Percentiles rank a stretch among this genome's conserved stretches.
Evolutionary conservation across 2,888 invertebrate species (phyloP).

Genomic region (Meteorus colon): DNA sequence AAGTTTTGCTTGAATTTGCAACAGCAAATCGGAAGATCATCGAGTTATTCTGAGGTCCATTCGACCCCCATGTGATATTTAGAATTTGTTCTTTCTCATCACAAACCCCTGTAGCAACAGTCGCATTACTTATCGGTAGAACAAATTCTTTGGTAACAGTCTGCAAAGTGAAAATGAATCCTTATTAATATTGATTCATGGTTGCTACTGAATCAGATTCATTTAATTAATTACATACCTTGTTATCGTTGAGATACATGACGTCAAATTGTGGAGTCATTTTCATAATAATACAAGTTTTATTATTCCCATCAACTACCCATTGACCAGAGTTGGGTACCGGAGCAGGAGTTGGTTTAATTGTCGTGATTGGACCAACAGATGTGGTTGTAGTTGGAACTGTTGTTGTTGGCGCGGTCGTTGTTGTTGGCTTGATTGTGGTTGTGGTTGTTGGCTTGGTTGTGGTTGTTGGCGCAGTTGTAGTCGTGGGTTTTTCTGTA

Average conservation of each 20-base stretch:
- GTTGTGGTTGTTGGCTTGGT: conserved; percentile 30
- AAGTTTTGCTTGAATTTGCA: conserved; percentile 66
- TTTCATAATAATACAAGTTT: conserved; percentile 79
- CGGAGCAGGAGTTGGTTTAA: conserved; percentile 49
- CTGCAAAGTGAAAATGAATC: conserved; percentile 57
- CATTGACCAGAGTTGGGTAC: conserved; percentile 73
- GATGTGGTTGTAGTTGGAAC: conserved; percentile 66
- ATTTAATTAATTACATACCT: conserved; percentile 55
- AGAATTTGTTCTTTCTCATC: conserved; percentile 66
- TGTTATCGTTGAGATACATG: conserved; percentile 73
- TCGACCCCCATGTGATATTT: conserved; percentile 71
- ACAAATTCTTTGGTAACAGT: conserved; percentile 65
- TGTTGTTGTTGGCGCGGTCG: conserved; percentile 46
- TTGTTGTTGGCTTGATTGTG: conserved; percentile 28
- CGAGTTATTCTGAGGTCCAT: conserved; percentile 54
- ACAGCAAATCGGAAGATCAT: conserved; percentile 73
- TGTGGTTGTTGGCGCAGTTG: conserved; percentile 31
- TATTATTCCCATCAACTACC: conserved; percentile 73
- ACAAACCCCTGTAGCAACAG: conserved; percentile 72
- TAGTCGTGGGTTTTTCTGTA: not conserved
- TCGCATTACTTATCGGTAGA: conserved; percentile 72
- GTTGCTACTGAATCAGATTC: conserved; percentile 11
- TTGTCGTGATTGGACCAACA: conserved; percentile 65
- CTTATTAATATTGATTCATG: conserved; percentile 6
- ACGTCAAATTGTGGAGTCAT: conserved; percentile 81